These are phyloP conservation scores for Heteropelma amictum DNA, from an alignment of 2,888 invertebrate species.

Conservation along the genomic window DNA sequence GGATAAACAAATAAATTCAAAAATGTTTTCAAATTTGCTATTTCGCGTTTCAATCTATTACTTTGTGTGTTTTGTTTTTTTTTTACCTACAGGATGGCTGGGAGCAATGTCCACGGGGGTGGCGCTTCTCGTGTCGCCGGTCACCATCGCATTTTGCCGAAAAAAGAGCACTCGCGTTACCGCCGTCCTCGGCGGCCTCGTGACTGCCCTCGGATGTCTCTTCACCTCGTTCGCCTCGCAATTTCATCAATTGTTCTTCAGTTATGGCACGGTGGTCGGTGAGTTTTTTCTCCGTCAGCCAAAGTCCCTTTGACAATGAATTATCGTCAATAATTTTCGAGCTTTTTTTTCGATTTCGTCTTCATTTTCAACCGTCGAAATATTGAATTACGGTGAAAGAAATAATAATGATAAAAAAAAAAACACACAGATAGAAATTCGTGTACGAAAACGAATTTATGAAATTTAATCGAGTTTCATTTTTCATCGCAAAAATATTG, in stretches of 20 bases:
- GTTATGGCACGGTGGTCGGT: constrained; percentile 84
- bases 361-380: no score
- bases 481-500: no score
- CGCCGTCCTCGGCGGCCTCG: constrained; percentile 91
- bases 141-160: constrained; percentile 91
- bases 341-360: background rate
- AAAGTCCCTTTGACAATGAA: background rate
- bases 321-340: background rate
- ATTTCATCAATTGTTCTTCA: constrained; percentile 93
- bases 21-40: background rate
- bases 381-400: no score
- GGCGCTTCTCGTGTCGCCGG: constrained; percentile 88
- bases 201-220: constrained; percentile 91
- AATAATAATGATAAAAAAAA: no score
- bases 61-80: background rate
- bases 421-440: no score
- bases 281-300: constrained; percentile 64
- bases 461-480: no score
- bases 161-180: constrained; percentile 92
- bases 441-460: no score
- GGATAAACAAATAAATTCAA: background rate
- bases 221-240: constrained; percentile 94
- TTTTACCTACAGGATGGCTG: constrained; percentile 85
- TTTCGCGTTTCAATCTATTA: background rate
- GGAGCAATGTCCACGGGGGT: constrained; percentile 89